Evolutionary conservation across 2,888 invertebrate species (phyloP), one percentile per base, ranked within the genome.

Genomic region (Diaprepes abbreviatus): DNA sequence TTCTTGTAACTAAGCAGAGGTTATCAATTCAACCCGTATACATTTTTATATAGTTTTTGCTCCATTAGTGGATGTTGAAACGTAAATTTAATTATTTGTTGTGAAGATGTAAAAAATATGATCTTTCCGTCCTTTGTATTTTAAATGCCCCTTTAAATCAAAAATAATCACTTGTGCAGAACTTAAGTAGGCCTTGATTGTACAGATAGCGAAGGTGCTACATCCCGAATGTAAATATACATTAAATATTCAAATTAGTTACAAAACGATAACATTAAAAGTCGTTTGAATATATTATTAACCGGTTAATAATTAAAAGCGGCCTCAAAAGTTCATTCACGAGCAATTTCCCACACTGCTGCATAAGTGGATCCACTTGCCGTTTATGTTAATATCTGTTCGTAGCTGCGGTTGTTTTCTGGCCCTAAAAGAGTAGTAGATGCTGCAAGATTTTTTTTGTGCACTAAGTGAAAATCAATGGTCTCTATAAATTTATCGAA

Each of bases 271-370:
- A 63, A 63, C 12, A 54, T 40, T 63, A 55, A 24, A 48, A 71
- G 78, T 73, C 74, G 73, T 75, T 74, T 77, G 78, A 79, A 79
- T 79, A 78, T 78, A 48, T 79, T 79, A 80, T 80, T 79, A 78
- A 77, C 77, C 75, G 76, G 78, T 78, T 78, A 77, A 80, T 82
- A 81, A 81, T 81, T 81, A 82, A 79, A 78, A 78, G 77, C 79
- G 79, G 79, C 79, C 79, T 81, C 79, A 79, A 79, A 81, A 77
- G 81, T 82, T 82, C 80, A 81, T 82, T 81, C 81, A 81, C 81
- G 79, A 80, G 75, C 77, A 74, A 74, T 77, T 82, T 82, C 81
- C 81, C 82, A 82, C 82, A 82, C 78, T 79, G 68, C 62, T 55
- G 63, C 67, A 71, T 60, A 65, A 65, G 48, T 59, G 66, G 48